Evolutionary conservation across 2,888 invertebrate genomes (phyloP).

Genomic region (Parnassius glacialis): DNA sequence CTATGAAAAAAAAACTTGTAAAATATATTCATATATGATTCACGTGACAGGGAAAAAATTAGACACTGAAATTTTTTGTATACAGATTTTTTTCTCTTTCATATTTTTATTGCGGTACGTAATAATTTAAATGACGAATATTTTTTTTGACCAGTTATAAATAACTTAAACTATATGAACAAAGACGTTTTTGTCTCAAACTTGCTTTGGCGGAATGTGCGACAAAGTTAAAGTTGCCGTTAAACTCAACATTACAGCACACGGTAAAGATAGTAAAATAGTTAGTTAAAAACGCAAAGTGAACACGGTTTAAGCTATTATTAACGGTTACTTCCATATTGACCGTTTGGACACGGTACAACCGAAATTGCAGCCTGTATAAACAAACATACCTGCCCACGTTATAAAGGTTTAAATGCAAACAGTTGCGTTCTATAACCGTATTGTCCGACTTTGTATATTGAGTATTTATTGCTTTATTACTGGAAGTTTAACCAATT

Average conservation of each 20-base stretch:
- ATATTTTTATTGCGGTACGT: no score
- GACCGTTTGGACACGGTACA: conserved; percentile 37
- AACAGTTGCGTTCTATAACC: conserved; percentile 17
- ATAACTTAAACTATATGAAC: background rate
- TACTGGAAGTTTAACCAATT: conserved; percentile 8
- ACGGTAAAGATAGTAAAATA: background rate
- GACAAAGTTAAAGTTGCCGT: conserved; percentile 15
- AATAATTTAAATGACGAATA: background rate
- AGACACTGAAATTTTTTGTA: no score
- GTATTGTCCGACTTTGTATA: conserved; percentile 12
- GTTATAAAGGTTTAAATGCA: conserved; percentile 16
- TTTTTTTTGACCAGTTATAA: background rate
- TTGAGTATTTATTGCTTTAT: conserved; percentile 15
- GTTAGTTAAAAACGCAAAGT: conserved; percentile 2
- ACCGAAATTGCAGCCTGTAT: conserved; percentile 41
- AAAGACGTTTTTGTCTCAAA: conserved; percentile 1
- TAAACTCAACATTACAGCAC: conserved; percentile 11
- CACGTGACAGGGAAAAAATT: no score
- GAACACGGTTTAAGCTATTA: conserved; percentile 16
- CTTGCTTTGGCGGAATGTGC: conserved; percentile 15
- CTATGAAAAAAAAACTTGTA: no score
- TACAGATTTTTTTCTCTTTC: no score
- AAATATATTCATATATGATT: no score
- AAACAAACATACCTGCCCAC: conserved; percentile 36
- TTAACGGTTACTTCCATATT: conserved; percentile 28